phyloP scores from a whole-genome alignment of 2,797 vertebrate species.

The Gymnopithys bicolor region DNA sequence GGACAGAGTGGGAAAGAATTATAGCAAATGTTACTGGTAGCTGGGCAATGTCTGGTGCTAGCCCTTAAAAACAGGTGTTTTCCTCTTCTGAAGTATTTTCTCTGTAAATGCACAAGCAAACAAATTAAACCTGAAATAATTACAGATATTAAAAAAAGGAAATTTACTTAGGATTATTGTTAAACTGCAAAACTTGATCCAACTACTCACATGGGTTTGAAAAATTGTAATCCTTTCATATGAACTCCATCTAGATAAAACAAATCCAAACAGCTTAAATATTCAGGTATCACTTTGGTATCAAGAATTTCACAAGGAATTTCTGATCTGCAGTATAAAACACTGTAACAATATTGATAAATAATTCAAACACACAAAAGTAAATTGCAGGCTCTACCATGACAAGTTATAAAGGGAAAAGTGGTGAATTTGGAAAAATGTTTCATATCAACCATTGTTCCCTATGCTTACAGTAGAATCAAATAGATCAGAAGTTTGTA shows the following conservation, averaged over 20 bases:
- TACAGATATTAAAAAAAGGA: not conserved
- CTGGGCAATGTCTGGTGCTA: not conserved
- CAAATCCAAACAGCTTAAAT: not conserved
- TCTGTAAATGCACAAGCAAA: not conserved
- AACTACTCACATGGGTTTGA: not conserved
- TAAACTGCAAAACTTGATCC: not conserved
- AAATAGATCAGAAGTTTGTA: not conserved
- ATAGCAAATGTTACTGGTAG: not conserved
- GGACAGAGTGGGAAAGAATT: not conserved
- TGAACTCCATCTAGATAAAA: not conserved
- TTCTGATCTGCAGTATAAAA: not conserved
- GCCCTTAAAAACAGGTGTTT: not conserved
- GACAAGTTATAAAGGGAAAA: not conserved
- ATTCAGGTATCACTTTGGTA: not conserved
- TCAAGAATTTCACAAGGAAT: not conserved
- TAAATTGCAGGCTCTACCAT: not conserved
- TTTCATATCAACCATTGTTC: not conserved
- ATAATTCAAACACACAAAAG: not conserved
- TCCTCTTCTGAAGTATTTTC: not conserved
- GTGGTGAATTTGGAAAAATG: not conserved
- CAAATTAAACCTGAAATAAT: not conserved
- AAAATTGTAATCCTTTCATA: not conserved
- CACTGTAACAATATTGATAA: not conserved
- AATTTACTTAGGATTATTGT: not conserved
- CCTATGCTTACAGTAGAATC: not conserved